These are phyloP conservation scores for Polylopha cassiicola DNA, from an alignment of 2,888 invertebrate species.

Conservation along the genomic window DNA sequence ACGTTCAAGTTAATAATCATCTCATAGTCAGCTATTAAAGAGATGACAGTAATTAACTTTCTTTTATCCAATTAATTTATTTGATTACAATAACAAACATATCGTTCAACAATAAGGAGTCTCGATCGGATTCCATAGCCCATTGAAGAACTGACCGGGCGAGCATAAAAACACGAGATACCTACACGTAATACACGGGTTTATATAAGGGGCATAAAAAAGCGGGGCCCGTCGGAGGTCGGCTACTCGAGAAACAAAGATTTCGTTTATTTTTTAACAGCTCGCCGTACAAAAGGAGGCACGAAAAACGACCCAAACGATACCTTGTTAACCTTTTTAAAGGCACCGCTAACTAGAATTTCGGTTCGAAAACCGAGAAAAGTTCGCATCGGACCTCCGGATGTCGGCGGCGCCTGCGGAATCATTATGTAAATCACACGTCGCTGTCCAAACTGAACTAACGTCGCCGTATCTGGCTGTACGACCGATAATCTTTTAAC, in stretches of 20 bases:
- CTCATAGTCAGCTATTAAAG: conserved; percentile 1
- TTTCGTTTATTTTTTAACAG: conserved; percentile 78
- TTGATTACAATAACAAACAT: conserved; percentile 16
- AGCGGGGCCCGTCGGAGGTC: conserved; percentile 75
- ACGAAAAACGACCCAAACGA: conserved; percentile 74
- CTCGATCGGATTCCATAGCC: conserved; percentile 76
- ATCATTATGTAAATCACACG: conserved; percentile 70
- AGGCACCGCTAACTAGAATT: conserved; percentile 76
- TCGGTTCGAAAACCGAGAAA: conserved; percentile 74
- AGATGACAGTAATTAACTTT: conserved; percentile 16
- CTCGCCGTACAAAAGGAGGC: conserved; percentile 74
- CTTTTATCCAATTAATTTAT: conserved; percentile 20
- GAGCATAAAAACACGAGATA: conserved; percentile 75
- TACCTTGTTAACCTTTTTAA: conserved; percentile 76
- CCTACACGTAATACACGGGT: conserved; percentile 77
- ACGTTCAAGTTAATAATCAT: too few species aligned
- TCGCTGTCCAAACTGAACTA: conserved; percentile 20
- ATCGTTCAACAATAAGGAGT: conserved; percentile 60
- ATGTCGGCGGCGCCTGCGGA: conserved; percentile 67
- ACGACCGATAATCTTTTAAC: conserved; percentile 18
- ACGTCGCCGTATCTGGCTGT: conserved; percentile 17
- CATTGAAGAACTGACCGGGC: conserved; percentile 75
- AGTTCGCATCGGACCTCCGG: conserved; percentile 54
- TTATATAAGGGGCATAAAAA: conserved; percentile 76
- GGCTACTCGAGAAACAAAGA: conserved; percentile 77